These are phyloP conservation scores for Calephelis nemesis DNA, from an alignment of 1,140 invertebrate species.

Conservation along the genomic window DNA sequence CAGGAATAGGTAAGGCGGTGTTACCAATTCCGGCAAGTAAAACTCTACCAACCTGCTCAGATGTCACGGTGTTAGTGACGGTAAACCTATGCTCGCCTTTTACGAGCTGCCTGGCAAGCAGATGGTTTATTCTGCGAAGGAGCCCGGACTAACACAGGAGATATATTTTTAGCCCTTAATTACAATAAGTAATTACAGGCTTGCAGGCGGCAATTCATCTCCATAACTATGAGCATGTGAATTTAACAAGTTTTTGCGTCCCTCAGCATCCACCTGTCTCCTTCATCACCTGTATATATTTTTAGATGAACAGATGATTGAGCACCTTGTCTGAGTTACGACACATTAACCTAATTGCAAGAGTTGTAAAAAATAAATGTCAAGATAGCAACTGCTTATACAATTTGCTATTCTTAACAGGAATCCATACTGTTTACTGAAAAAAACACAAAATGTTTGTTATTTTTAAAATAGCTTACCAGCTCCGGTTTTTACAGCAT, in stretches of 20 bases:
- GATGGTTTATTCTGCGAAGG: no score
- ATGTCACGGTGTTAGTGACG: no score
- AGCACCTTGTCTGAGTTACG: not conserved
- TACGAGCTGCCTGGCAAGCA: no score
- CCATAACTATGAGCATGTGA: not conserved
- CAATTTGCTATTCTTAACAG: not conserved
- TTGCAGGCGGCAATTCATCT: not conserved
- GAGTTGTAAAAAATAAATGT: not conserved
- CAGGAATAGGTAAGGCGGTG: no score
- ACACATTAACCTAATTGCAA: conserved; percentile 5
- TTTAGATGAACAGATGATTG: not conserved
- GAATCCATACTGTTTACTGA: no score
- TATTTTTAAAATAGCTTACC: no score
- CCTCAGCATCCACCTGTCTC: not conserved
- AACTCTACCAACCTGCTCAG: no score
- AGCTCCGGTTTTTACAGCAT: no score
- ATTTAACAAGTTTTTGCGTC: not conserved
- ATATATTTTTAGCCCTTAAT: not conserved
- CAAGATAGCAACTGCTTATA: not conserved
- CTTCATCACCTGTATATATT: not conserved
- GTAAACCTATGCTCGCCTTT: no score
- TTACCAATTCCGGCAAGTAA: no score
- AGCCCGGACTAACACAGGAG: no score
- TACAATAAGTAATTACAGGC: not conserved
- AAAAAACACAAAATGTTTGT: no score